phyloP scores from a whole-genome alignment of 2,888 invertebrate genomes.

The Heterodera filipjevi region DNA sequence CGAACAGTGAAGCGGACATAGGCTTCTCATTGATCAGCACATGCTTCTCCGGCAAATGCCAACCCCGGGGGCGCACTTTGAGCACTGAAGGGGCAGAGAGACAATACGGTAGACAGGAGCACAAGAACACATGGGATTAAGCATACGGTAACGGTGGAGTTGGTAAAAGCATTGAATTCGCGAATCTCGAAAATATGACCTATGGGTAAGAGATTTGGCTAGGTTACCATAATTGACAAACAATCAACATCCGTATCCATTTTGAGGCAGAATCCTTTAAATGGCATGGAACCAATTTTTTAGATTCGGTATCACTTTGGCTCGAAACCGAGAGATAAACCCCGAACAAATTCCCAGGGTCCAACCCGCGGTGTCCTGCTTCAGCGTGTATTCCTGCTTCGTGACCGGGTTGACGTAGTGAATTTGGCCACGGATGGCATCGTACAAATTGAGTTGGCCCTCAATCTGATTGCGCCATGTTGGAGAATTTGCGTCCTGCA shows the following conservation, averaged over 20 bases:
- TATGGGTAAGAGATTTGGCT: too few relatives aligned
- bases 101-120: background rate
- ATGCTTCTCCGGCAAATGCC: slow-evolving; percentile 75
- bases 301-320: too few relatives aligned
- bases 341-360: background rate
- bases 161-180: too few relatives aligned
- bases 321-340: background rate
- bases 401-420: slow-evolving; percentile 63
- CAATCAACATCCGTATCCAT: too few relatives aligned
- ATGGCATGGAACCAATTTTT: too few relatives aligned
- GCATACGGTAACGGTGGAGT: too few relatives aligned
- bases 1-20: slow-evolving; percentile 74
- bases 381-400: slow-evolving; percentile 60
- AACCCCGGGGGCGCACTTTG: slow-evolving; percentile 76
- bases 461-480: slow-evolving; percentile 76
- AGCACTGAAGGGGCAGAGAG: slow-evolving; percentile 66
- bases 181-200: too few relatives aligned
- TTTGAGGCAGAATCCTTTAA: too few relatives aligned
- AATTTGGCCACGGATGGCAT: slow-evolving; percentile 70
- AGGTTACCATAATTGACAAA: too few relatives aligned
- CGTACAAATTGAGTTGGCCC: slow-evolving; percentile 73
- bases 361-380: slow-evolving; percentile 69
- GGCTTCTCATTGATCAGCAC: slow-evolving; percentile 64
- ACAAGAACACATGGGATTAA: too few relatives aligned
- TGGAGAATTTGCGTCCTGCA: slow-evolving; percentile 75